A percentile compares a stretch with the other conserved stretches of the same genome.
Evolutionary conservation across 2,113 vertebrate genomes (phyloP).

Genomic region (Psittacara wagleri): DNA sequence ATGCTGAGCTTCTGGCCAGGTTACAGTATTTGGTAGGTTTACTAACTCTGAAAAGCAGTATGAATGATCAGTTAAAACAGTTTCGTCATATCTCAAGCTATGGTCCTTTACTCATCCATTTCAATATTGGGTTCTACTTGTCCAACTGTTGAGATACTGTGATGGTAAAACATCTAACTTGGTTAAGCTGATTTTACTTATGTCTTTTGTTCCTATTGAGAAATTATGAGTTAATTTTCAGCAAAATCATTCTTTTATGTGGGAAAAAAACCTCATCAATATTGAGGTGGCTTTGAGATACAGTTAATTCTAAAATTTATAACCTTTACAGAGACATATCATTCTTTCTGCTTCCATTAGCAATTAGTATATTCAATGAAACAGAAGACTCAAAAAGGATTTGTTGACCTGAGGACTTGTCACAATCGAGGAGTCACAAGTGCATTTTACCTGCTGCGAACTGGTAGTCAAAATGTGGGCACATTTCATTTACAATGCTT

Average conservation of each 20-base stretch:
- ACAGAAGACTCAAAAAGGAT: neutral
- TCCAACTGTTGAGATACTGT: neutral
- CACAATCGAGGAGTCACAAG: neutral
- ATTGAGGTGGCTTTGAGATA: neutral
- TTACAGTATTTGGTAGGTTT: neutral
- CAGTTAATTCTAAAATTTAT: neutral
- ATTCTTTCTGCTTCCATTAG: neutral
- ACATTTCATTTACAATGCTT: neutral
- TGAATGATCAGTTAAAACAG: neutral
- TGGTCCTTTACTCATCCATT: neutral
- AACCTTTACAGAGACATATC: neutral
- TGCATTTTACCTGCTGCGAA: neutral
- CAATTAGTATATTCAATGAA: neutral
- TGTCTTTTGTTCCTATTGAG: neutral
- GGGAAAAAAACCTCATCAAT: neutral
- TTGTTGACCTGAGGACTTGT: neutral
- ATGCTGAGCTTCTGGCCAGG: neutral
- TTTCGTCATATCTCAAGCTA: neutral
- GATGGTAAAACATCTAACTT: neutral
- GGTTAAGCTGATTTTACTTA: neutral
- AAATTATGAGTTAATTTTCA: neutral
- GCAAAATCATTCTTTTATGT: neutral
- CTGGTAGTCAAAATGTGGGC: neutral
- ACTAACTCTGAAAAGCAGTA: neutral
- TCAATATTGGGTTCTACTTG: neutral